These are phyloP conservation scores for Scopus umbretta DNA, from an alignment of 2,113 vertebrate species.

Conservation along the genomic window DNA sequence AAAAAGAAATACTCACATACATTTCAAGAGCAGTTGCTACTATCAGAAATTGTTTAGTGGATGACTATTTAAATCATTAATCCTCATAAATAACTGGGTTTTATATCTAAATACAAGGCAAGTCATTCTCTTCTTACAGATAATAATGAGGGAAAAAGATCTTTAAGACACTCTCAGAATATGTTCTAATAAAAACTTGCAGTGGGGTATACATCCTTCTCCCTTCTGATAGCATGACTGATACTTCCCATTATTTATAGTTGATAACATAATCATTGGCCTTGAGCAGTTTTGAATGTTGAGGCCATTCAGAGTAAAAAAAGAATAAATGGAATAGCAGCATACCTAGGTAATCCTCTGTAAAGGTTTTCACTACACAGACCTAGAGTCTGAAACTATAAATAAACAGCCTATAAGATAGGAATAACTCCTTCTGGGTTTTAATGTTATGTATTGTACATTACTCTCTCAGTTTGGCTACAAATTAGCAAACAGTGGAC, in stretches of 20 bases:
- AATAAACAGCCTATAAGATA: not conserved
- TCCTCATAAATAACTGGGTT: not conserved
- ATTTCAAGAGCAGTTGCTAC: not conserved
- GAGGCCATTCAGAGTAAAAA: not conserved
- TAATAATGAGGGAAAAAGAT: not conserved
- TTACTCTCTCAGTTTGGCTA: not conserved
- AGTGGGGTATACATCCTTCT: rapidly evolving
- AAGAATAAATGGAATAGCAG: not conserved
- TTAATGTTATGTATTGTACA: not conserved
- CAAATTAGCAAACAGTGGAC: not conserved
- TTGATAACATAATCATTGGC: not conserved
- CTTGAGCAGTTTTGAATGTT: not conserved
- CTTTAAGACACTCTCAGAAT: not conserved
- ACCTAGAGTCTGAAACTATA: not conserved
- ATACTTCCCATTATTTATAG: not conserved
- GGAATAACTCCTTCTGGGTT: not conserved
- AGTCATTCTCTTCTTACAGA: not conserved
- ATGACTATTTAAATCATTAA: conserved; percentile 11
- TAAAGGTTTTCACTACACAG: not conserved
- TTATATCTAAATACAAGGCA: not conserved
- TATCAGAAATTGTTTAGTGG: conserved; percentile 5
- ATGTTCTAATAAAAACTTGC: not conserved
- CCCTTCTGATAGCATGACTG: not conserved
- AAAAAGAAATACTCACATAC: not conserved
- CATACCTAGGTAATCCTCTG: not conserved